These are phyloP conservation scores for Molossus alvarezi DNA, from an alignment of 2,797 vertebrate genomes.

Conservation along the genomic window DNA sequence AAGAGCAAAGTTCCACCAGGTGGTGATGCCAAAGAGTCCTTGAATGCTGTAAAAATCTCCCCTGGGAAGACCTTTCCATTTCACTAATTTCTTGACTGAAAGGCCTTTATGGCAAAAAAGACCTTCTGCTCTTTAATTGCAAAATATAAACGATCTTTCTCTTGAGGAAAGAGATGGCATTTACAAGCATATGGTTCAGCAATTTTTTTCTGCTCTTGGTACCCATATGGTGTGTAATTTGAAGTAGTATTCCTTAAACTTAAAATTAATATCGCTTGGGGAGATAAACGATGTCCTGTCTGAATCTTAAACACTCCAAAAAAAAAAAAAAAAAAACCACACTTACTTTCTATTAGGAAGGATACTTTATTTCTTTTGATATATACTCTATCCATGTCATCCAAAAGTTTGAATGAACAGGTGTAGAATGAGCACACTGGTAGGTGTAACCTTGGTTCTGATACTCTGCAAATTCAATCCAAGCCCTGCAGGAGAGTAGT, in stretches of 20 bases:
- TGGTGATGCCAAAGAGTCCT: conserved; percentile 77
- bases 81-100: conserved; percentile 69
- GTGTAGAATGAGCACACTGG: conserved; percentile 40
- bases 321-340: conserved; percentile 59
- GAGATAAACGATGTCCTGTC: conserved; percentile 72
- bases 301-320: conserved; percentile 80
- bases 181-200: conserved; percentile 86
- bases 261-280: conserved; percentile 80
- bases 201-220: conserved; percentile 82
- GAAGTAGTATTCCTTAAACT: conserved; percentile 82
- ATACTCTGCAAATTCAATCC: conserved; percentile 24
- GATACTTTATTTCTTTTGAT: conserved; percentile 59
- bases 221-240: conserved; percentile 82
- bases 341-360: conserved; percentile 60
- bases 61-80: conserved; percentile 67
- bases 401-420: conserved; percentile 63
- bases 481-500: conserved; percentile 12
- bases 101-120: conserved; percentile 81
- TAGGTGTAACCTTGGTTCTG: conserved; percentile 68
- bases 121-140: conserved; percentile 85
- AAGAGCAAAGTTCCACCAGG: conserved; percentile 75
- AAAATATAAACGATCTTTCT: conserved; percentile 85
- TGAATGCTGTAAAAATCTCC: conserved; percentile 73
- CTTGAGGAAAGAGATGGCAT: conserved; percentile 83
- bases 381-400: conserved; percentile 57